phyloP scores from a whole-genome alignment of 2,888 invertebrate genomes.

The Ditylenchus weischeri region DNA sequence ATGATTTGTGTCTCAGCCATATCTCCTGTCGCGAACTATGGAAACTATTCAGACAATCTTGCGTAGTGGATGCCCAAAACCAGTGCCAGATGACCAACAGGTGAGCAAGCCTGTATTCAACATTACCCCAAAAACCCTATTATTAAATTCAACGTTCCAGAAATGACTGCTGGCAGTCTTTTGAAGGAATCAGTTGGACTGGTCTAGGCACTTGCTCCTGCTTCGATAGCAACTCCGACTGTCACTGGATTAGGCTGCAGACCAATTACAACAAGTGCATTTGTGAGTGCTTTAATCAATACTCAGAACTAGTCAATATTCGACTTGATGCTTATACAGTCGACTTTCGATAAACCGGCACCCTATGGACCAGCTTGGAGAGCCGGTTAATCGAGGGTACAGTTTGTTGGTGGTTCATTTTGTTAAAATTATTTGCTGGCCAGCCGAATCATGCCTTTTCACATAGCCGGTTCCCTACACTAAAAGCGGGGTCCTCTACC shows the following conservation, averaged over 20 bases:
- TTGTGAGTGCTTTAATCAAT: constrained; percentile 35
- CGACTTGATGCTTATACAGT: no score
- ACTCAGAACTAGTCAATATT: no score
- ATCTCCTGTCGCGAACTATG: constrained; percentile 55
- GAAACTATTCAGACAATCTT: constrained; percentile 52
- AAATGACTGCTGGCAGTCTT: constrained; percentile 56
- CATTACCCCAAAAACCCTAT: no score
- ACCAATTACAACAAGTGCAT: constrained; percentile 59
- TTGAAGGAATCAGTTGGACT: constrained; percentile 57
- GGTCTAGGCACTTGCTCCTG: constrained; percentile 55
- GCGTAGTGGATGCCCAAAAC: constrained; percentile 54
- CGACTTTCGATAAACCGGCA: no score
- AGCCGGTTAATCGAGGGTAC: no score
- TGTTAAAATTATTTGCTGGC: no score
- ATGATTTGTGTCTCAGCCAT: constrained; percentile 52
- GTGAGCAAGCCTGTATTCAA: constrained; percentile 20
- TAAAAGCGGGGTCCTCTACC: no score
- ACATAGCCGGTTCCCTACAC: no score
- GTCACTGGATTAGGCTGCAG: constrained; percentile 58
- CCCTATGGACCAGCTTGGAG: no score
- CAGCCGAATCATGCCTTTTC: no score
- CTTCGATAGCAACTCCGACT: constrained; percentile 46
- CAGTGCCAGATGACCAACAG: constrained; percentile 51
- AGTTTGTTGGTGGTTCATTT: no score
- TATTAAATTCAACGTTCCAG: constrained; percentile 27